A percentile compares a stretch with the other conserved stretches of the same genome.
These are phyloP conservation scores for Leptarthrus brevirostris DNA, from an alignment of 2,888 invertebrate species.

Conservation along the genomic window DNA sequence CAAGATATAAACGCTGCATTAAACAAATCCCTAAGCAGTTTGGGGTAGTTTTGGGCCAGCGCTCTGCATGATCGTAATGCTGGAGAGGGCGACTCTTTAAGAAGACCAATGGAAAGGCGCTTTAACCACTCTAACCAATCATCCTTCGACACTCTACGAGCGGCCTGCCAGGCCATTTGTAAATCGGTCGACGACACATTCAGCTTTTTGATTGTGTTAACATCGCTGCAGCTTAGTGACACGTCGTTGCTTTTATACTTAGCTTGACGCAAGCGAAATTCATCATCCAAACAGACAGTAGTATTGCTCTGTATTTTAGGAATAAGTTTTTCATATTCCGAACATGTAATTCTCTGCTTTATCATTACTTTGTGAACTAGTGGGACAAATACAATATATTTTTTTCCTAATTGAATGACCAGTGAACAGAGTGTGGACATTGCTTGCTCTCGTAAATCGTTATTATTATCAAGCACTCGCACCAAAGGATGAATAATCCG, in stretches of 20 bases:
- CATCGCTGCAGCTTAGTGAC: conserved; percentile 74
- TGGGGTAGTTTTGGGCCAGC: conserved; percentile 93
- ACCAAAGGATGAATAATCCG: conserved; percentile 95
- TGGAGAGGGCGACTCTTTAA: conserved; percentile 96
- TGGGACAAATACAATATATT: conserved; percentile 92
- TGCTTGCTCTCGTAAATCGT: conserved; percentile 80
- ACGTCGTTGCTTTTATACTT: conserved; percentile 80
- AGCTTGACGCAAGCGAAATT: conserved; percentile 74
- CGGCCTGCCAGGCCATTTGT: conserved; percentile 92
- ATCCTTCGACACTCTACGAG: conserved; percentile 92
- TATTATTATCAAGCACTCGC: conserved; percentile 83
- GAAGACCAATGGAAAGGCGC: conserved; percentile 88
- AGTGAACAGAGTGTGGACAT: conserved; percentile 93
- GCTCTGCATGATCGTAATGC: conserved; percentile 93
- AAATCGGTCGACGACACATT: conserved; percentile 86
- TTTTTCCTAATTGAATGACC: conserved; percentile 87
- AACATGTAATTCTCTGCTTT: conserved; percentile 83
- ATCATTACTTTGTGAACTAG: conserved; percentile 86
- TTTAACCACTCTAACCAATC: conserved; percentile 99
- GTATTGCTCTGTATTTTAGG: conserved; percentile 79
- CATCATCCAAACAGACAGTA: conserved; percentile 80
- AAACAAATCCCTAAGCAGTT: conserved; percentile 94
- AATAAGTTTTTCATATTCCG: conserved; percentile 82
- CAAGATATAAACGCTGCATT: conserved; percentile 99
- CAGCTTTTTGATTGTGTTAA: conserved; percentile 81